Conservation (phyloP, 2,888 invertebrate species). For the Idaea biselata region DNA sequence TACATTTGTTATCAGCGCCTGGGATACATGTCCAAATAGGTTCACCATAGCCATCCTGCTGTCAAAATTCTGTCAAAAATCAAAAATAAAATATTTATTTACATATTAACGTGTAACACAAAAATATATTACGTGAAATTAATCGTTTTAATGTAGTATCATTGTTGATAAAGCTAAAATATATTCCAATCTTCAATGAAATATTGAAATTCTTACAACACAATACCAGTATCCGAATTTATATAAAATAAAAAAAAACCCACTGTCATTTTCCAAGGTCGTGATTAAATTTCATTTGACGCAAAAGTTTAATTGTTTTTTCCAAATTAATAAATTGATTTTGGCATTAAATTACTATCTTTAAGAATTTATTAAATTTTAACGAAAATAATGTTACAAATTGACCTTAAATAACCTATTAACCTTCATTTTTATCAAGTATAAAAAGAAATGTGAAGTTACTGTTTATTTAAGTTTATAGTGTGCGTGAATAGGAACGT, state of each 20-base stretch:
- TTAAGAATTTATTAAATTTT: background rate
- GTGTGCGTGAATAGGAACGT: constrained; percentile 30
- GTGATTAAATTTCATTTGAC: background rate
- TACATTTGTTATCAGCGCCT: too few relatives aligned
- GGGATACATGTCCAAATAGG: too few relatives aligned
- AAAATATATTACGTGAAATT: too few relatives aligned
- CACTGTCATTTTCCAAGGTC: background rate
- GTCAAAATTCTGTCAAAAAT: too few relatives aligned
- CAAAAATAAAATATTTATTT: too few relatives aligned
- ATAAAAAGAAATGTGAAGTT: background rate
- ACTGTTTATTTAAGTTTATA: background rate
- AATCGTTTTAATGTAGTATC: too few relatives aligned
- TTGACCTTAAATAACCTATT: too few relatives aligned
- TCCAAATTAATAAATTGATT: background rate
- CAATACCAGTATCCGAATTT: background rate
- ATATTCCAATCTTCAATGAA: too few relatives aligned
- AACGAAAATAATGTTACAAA: too few relatives aligned
- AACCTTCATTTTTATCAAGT: background rate
- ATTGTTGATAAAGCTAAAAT: too few relatives aligned
- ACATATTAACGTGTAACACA: too few relatives aligned
- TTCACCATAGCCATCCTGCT: too few relatives aligned
- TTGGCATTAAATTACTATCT: background rate
- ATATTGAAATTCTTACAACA: background rate
- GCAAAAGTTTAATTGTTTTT: background rate
- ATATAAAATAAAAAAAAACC: background rate